A percentile compares a stretch with the other conserved stretches of the same genome.
phyloP scores from a whole-genome alignment of 1,140 invertebrate species.

The Sipha flava region DNA sequence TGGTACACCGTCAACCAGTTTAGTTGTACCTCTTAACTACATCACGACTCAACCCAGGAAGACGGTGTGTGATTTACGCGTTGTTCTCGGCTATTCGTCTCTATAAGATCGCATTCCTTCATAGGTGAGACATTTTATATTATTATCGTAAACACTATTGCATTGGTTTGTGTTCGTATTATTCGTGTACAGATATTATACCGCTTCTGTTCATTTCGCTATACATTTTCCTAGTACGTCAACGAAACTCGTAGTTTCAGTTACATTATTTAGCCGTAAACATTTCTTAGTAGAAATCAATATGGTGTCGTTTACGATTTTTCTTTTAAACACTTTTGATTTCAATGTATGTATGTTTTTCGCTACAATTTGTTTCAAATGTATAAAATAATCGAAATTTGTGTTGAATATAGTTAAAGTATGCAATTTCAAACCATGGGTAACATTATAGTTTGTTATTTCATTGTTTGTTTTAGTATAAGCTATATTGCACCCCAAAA shows the following conservation, averaged over 20 bases:
- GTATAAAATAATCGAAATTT: too few species aligned
- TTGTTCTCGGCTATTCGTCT: neutral
- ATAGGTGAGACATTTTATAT: neutral
- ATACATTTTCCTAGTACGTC: too few species aligned
- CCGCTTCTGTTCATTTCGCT: too few species aligned
- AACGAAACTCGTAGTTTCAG: too few species aligned
- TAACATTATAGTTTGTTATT: slow-evolving; percentile 25
- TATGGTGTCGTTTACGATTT: too few species aligned
- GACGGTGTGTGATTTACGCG: neutral
- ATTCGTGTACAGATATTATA: too few species aligned
- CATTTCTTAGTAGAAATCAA: too few species aligned
- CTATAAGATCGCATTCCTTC: too few species aligned
- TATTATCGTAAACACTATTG: neutral
- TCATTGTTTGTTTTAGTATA: slow-evolving; percentile 18
- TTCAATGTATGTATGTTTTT: neutral
- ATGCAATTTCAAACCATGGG: neutral
- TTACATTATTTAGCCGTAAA: too few species aligned
- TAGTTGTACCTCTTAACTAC: neutral
- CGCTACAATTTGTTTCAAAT: neutral
- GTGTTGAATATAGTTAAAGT: neutral
- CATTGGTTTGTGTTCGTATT: too few species aligned
- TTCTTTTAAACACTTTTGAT: too few species aligned
- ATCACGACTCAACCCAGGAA: neutral
- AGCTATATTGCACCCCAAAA: slow-evolving; percentile 18
- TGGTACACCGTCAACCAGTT: neutral